Evolutionary conservation across 1,140 invertebrate genomes (phyloP).

Genomic region (Ganaspis sp.): DNA sequence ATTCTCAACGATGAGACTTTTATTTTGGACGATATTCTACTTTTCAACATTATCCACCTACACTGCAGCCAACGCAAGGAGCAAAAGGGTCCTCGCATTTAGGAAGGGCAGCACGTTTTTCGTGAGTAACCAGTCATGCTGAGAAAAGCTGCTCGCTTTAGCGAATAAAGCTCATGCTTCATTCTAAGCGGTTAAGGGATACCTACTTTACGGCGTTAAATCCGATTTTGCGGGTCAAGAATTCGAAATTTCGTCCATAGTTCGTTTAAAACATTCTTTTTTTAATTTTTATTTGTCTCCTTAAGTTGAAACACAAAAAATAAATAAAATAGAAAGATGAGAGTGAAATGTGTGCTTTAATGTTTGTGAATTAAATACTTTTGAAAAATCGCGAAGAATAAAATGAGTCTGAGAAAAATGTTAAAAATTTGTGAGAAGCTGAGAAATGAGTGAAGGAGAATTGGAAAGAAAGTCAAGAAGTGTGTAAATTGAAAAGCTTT

Average conservation of each 20-base stretch:
- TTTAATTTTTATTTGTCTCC: no score
- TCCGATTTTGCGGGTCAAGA: constrained; percentile 20
- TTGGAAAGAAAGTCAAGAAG: no score
- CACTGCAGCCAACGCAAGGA: constrained; percentile 35
- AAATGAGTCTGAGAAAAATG: no score
- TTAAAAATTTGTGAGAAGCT: no score
- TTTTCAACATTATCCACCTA: constrained; percentile 42
- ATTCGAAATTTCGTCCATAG: not conserved
- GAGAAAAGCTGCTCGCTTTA: constrained; percentile 24
- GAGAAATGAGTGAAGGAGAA: no score
- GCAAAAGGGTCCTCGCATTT: constrained; percentile 66
- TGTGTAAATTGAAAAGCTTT: no score
- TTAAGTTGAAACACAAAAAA: no score
- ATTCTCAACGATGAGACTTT: constrained; percentile 50
- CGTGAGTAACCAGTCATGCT: constrained; percentile 65
- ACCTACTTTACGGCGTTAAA: constrained; percentile 15
- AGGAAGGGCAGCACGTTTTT: constrained; percentile 70
- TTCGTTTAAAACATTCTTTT: no score
- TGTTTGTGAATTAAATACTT: no score
- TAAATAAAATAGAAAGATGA: no score
- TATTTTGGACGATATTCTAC: constrained; percentile 52
- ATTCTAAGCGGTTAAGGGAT: constrained; percentile 15
- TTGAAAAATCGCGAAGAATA: no score
- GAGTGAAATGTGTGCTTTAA: no score
- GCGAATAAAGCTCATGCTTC: constrained; percentile 11